Evolutionary conservation across 1,140 invertebrate species (phyloP), one percentile per base, ranked within the genome.

Genomic region (Drosophila triauraria): DNA sequence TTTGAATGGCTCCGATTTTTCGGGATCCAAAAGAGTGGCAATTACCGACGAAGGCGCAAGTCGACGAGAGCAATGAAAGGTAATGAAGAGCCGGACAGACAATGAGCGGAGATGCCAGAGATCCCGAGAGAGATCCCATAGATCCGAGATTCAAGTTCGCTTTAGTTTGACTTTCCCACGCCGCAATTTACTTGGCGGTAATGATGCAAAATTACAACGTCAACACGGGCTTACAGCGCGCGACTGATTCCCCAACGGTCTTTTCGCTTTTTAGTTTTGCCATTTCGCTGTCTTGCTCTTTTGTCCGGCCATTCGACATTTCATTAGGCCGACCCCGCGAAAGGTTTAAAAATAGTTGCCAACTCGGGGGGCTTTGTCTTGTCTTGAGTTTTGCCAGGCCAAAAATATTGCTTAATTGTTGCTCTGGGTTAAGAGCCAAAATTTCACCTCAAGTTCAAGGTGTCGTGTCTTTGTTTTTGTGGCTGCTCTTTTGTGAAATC

Each of bases 141-240:
- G 40, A 57, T 56, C 30, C 17, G 10, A 43, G 40, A 46, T 65
- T 65, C 60, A 65, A 67, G 72, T 53, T 76, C 47, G 53, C 72
- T 47, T 27, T 17, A 47, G 27, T 42, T 54, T 48, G 42, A 69
- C 47, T 78, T 78, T 79, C 75, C 76, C 76, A 78, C 75, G 75
- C 50, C 65, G 51, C 58, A 58, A 43, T 54, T 53, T 69, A 35
- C 43, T 38, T 46, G 50, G 48, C 59, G 48, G 74, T 81, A 78
- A 81, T 88, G 78, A 81, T 78, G 64, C 62, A 75, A 87, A 88
- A 87, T 88, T 87, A 84, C 74, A 68, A 78, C 78, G 80, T 88
- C 80, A 90, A 90, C 74, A 67, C 56, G 67, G 78, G 65, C 59
- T 82, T 78, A 61, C 53, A 70, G 64, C 53, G 64, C 20, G 5